Conservation (phyloP, 2,797 vertebrate genomes). For the Buphagus erythrorhynchus region DNA sequence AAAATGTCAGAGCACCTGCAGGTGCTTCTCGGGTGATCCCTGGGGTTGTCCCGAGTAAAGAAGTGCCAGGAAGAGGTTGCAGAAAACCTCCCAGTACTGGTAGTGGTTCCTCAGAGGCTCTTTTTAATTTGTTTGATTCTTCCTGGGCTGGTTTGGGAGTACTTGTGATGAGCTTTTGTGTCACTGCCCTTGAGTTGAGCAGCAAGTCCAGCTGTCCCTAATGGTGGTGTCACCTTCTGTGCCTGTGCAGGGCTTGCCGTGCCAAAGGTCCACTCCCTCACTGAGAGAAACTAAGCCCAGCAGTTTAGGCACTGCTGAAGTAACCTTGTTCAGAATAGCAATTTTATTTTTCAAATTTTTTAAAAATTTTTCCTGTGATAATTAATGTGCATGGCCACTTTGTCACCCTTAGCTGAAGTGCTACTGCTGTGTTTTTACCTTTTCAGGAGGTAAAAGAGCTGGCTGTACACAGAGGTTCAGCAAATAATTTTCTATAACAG, state of each 20-base stretch:
- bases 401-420: background rate
- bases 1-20: background rate
- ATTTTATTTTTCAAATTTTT: too few relatives aligned
- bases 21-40: background rate
- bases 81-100: background rate
- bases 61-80: background rate
- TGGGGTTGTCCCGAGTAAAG: background rate
- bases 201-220: background rate
- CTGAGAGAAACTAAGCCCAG: background rate
- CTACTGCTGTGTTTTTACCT: background rate
- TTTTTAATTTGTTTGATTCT: background rate
- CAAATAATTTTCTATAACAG: background rate
- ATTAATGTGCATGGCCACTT: background rate
- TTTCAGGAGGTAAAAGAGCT: background rate
- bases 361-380: background rate
- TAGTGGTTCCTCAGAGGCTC: background rate
- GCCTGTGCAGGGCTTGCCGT: background rate
- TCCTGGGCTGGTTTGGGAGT: background rate
- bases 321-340: background rate
- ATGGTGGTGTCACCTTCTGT: background rate
- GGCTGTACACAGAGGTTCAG: background rate
- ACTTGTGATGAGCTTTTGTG: background rate
- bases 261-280: rapidly evolving
- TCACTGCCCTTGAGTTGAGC: background rate
- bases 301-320: background rate